A percentile compares a stretch with the other conserved stretches of the same genome.
Conservation (phyloP, 2,113 vertebrate genomes). For the Microtus oregoni region DNA sequence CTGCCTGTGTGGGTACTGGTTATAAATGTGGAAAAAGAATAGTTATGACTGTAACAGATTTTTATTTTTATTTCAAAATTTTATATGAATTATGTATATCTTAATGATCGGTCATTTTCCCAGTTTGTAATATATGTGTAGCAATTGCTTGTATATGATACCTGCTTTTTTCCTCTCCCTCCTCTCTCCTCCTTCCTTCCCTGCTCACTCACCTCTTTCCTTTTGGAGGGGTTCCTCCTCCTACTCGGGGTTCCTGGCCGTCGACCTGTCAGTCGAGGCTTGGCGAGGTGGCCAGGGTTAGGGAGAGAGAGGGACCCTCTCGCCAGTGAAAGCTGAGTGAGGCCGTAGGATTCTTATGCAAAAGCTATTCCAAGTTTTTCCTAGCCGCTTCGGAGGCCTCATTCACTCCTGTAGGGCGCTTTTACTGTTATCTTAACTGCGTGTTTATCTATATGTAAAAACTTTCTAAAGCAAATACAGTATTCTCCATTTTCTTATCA, state of each 20-base stretch:
- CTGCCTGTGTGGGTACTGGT: slow-evolving; percentile 99
- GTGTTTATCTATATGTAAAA: slow-evolving; percentile 97
- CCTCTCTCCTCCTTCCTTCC: slow-evolving; percentile 17
- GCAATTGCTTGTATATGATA: slow-evolving; percentile 99
- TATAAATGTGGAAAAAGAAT: slow-evolving; percentile 98
- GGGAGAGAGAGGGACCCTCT: slow-evolving; percentile 83
- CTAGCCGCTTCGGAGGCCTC: slow-evolving; percentile 89
- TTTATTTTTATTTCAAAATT: slow-evolving; percentile 99
- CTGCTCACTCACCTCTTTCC: slow-evolving; percentile 82
- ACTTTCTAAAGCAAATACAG: slow-evolving; percentile 98
- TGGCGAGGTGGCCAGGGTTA: slow-evolving; percentile 87
- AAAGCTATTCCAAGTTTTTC: slow-evolving; percentile 91
- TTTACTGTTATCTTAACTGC: slow-evolving; percentile 94
- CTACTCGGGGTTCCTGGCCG: slow-evolving; percentile 93
- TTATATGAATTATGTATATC: slow-evolving; percentile 99
- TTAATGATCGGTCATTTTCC: slow-evolving; percentile 99
- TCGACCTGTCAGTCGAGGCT: slow-evolving; percentile 93
- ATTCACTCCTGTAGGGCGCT: slow-evolving; percentile 92
- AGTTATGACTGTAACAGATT: slow-evolving; percentile 99
- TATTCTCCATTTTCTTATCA: slow-evolving; percentile 96
- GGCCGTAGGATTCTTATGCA: slow-evolving; percentile 93
- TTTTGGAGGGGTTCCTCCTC: slow-evolving; percentile 87
- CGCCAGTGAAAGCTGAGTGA: slow-evolving; percentile 85
- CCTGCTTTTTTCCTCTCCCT: slow-evolving; percentile 89
- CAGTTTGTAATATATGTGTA: slow-evolving; percentile 99